phyloP scores from a whole-genome alignment of 2,888 invertebrate genomes.

The Drosophila nigricruria region DNA sequence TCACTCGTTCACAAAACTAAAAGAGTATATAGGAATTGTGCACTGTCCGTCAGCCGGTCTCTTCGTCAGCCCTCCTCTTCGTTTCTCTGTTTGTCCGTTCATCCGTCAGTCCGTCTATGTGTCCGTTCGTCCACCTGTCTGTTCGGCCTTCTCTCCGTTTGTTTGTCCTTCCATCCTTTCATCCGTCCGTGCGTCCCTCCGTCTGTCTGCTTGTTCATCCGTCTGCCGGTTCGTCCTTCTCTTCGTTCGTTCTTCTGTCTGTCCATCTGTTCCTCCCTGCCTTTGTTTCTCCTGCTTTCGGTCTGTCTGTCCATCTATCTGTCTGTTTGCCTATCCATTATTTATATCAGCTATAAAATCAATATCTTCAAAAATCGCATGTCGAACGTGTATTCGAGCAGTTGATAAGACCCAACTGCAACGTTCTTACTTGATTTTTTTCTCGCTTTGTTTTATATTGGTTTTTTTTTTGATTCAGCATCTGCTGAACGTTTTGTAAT shows the following conservation, averaged over 20 bases:
- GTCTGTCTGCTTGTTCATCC: background rate
- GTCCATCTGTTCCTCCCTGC: background rate
- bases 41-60: background rate
- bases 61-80: background rate
- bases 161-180: background rate
- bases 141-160: background rate
- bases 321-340: background rate
- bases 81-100: background rate
- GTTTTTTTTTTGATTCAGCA: slow-evolving; percentile 34
- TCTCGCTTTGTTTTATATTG: slow-evolving; percentile 16
- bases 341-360: too few species aligned
- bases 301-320: background rate
- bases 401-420: background rate
- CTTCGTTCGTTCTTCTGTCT: background rate
- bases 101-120: too few species aligned
- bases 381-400: background rate
- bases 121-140: background rate
- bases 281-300: background rate
- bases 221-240: background rate
- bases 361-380: too few species aligned
- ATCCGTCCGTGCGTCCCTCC: background rate
- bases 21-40: background rate
- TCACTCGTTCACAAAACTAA: background rate
- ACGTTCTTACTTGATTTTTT: slow-evolving; percentile 3
- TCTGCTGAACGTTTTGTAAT: slow-evolving; percentile 51